These are phyloP conservation scores for Paramormyrops kingsleyae DNA, from an alignment of 2,113 vertebrate species.

Conservation along the genomic window DNA sequence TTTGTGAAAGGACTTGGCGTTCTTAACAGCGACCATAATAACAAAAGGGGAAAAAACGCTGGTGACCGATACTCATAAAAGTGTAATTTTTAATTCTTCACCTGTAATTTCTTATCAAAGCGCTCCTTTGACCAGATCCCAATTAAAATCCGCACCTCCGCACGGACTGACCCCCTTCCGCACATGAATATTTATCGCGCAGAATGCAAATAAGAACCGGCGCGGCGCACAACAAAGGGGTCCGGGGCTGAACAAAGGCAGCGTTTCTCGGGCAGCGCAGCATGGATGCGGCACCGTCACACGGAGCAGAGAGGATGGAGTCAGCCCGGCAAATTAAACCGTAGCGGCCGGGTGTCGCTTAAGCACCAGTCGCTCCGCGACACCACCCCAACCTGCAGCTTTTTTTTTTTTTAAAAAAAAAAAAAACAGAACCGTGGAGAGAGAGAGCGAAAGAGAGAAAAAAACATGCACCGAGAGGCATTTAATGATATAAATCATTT, in stretches of 20 bases:
- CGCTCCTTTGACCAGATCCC: slow-evolving; percentile 61
- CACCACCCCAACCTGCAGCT: not conserved
- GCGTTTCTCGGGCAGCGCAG: slow-evolving; percentile 41
- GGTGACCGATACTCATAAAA: slow-evolving; percentile 55
- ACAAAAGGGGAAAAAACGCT: slow-evolving; percentile 39
- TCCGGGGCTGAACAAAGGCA: slow-evolving; percentile 42
- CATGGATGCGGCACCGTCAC: slow-evolving; percentile 48
- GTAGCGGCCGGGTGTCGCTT: not conserved
- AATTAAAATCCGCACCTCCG: slow-evolving; percentile 58
- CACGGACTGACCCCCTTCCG: slow-evolving; percentile 57
- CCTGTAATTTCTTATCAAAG: slow-evolving; percentile 58
- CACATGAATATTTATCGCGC: slow-evolving; percentile 66
- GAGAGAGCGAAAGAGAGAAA: not conserved
- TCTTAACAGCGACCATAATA: slow-evolving; percentile 39
- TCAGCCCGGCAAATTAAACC: slow-evolving; percentile 23
- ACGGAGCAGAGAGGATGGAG: slow-evolving; percentile 26
- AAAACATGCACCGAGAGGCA: not conserved
- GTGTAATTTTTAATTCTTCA: slow-evolving; percentile 60
- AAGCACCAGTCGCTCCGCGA: slow-evolving; percentile 25
- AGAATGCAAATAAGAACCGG: slow-evolving; percentile 60
- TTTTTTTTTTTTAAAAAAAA: slow-evolving; percentile 26
- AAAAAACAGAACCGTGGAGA: slow-evolving; percentile 2
- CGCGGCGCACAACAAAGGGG: slow-evolving; percentile 26
- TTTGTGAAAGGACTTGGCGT: slow-evolving; percentile 45
- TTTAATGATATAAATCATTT: slow-evolving; percentile 38